Base-by-base conservation (phyloP, 1,140 invertebrate genomes). In the Ooceraea biroi region DNA sequence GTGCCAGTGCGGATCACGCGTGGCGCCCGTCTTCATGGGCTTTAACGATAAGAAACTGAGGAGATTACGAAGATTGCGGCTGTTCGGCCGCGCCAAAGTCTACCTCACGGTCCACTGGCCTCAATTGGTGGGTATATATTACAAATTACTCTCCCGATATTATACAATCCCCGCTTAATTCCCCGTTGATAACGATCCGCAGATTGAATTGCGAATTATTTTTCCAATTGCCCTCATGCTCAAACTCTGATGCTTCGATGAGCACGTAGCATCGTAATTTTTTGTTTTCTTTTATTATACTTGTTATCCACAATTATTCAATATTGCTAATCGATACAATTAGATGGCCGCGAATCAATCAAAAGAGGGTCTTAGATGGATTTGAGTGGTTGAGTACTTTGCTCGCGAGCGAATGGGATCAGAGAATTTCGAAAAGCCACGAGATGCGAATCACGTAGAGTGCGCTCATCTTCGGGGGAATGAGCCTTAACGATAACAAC, bases 11-110 rank as follows among this genome's bases (percentile, higher is more conserved):
- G 93, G 93, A 92, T 94, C 93, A 92, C 92, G 93, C 91, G 93
- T 93, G 83, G 83, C 92, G 91, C 93, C 93, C 93, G 91, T 92
- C 90, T 93, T 94, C 88, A 90, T 92, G 91, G 95, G 95, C 90
- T 95, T 95, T 91, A 95, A 95, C 93, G 95, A 95, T 85, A 95
- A 95, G 92, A 95, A 95, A 90, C 93, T 95, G 93, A 93, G 94
- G 91, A 94, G 95, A 87, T 93, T 96, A 86, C 93, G 95, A 90
- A 95, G 94, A 91, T 96, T 96, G 91, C 95, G 95, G 90, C 95
- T 96, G 88, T 96, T 96, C 91, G 95, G 95, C 91, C 94, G 95
- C 90, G 95, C 95, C 82, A 96, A 96, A 91, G 95, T 96, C 86
- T 96, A 96, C 91, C 94, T 96, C 57, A 95, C 95, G 80, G 95